These are phyloP conservation scores for Cercopithecus mona DNA, from an alignment of 2,113 vertebrate genomes.

Conservation along the genomic window DNA sequence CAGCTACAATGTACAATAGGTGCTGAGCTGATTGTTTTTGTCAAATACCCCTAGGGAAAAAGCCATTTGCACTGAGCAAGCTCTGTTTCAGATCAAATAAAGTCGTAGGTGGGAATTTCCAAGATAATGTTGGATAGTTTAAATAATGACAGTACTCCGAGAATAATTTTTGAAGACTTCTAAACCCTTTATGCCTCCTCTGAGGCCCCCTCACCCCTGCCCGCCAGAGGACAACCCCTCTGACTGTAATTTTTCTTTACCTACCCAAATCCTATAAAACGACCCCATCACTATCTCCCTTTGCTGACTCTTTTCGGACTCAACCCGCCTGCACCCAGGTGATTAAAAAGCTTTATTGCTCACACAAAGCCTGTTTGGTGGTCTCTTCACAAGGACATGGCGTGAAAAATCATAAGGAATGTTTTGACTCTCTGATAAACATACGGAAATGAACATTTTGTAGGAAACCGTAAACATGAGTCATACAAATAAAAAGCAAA, in stretches of 20 bases:
- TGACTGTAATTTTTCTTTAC: too few relatives aligned
- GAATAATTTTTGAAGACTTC: background rate
- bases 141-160: background rate
- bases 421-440: background rate
- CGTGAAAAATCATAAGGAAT: background rate
- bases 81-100: background rate
- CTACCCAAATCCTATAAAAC: too few relatives aligned
- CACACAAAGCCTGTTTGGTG: too few relatives aligned
- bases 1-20: background rate
- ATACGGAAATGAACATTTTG: background rate
- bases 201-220: too few relatives aligned
- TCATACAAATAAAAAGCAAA: background rate
- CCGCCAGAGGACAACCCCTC: too few relatives aligned
- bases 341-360: too few relatives aligned
- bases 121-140: background rate
- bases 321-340: too few relatives aligned
- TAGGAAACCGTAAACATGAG: background rate
- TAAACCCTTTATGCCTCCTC: background rate
- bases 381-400: too few relatives aligned
- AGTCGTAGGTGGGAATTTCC: constrained; percentile 29
- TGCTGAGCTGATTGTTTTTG: background rate
- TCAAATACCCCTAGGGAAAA: background rate
- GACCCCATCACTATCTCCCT: too few relatives aligned
- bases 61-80: background rate
- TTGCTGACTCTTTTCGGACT: too few relatives aligned